phyloP scores from a whole-genome alignment of 2,113 vertebrate species.

The Coptodon bakossiorum region DNA sequence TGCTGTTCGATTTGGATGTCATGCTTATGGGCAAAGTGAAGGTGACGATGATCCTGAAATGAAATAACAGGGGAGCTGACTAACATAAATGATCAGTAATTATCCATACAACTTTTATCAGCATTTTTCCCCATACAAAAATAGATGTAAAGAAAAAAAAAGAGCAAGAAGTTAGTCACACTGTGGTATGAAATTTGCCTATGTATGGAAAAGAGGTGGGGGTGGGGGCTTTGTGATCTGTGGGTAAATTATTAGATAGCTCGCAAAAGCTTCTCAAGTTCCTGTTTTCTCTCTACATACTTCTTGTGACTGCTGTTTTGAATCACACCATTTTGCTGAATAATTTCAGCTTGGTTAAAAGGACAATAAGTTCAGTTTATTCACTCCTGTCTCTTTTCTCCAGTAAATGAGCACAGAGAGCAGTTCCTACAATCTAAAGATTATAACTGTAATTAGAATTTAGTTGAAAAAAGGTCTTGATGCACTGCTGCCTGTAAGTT shows the following conservation, averaged over 20 bases:
- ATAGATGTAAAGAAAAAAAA: neutral
- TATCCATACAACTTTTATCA: neutral
- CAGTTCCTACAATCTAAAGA: neutral
- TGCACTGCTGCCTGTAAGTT: neutral
- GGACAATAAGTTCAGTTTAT: neutral
- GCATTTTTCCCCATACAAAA: neutral
- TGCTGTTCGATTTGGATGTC: slow-evolving; percentile 59
- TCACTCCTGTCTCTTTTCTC: neutral
- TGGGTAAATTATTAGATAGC: neutral
- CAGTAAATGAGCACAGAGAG: neutral
- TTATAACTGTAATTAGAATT: neutral
- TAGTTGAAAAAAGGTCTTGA: neutral
- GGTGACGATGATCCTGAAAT: slow-evolving; percentile 30
- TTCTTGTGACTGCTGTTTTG: neutral
- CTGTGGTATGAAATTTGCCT: neutral
- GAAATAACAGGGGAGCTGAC: neutral
- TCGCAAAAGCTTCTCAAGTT: neutral
- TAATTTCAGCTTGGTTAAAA: neutral
- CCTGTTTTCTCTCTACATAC: neutral
- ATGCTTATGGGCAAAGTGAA: slow-evolving; percentile 24
- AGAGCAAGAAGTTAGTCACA: neutral
- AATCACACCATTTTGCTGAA: neutral
- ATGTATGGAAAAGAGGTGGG: neutral
- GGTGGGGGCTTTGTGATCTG: neutral
- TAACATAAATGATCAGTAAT: neutral